Evolutionary conservation across 1,140 invertebrate species (phyloP).

Genomic region (Rhopalosiphum maidis): DNA sequence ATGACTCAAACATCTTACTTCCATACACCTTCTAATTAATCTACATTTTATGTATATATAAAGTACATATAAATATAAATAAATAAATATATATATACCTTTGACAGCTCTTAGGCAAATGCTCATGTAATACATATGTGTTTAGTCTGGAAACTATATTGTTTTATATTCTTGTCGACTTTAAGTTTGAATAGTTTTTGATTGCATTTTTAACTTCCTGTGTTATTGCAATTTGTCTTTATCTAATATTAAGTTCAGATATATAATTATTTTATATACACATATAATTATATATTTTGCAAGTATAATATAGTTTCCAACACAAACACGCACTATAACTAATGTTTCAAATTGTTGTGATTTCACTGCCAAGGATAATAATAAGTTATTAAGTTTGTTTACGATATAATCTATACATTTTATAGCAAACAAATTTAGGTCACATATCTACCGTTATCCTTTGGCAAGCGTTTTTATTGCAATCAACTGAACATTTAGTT

Average conservation of each 20-base stretch:
- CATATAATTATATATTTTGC: not conserved
- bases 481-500: not conserved
- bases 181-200: not conserved
- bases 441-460: not conserved
- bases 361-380: not conserved
- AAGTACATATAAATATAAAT: no score
- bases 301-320: slow-evolving; percentile 6
- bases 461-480: not conserved
- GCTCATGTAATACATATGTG: not conserved
- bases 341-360: not conserved
- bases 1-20: slow-evolving; percentile 16
- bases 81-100: not conserved
- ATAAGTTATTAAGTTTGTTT: not conserved
- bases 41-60: not conserved
- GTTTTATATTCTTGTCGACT: not conserved
- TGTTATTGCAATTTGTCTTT: not conserved
- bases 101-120: not conserved
- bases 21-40: not conserved
- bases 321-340: not conserved
- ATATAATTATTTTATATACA: not conserved
- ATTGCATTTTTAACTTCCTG: not conserved
- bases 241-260: not conserved
- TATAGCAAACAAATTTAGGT: not conserved
- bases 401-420: not conserved
- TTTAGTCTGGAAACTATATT: slow-evolving; percentile 13